phyloP scores from a whole-genome alignment of 2,797 vertebrate genomes.

The Aselliscus stoliczkanus region DNA sequence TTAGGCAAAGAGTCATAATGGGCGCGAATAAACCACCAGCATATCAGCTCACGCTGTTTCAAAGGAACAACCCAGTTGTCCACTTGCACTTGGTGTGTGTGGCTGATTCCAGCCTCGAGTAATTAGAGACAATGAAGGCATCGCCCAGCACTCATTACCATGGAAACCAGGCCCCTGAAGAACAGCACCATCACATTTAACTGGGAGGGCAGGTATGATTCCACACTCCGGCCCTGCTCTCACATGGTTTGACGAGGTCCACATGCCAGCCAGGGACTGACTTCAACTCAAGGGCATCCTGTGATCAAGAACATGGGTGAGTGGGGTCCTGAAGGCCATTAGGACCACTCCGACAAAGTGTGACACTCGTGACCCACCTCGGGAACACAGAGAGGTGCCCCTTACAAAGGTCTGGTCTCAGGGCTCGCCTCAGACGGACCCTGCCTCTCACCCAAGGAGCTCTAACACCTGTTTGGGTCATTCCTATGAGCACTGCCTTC shows the following conservation, averaged over 20 bases:
- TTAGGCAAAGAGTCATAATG: background rate
- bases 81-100: background rate
- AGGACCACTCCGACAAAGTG: too few species aligned
- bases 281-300: background rate
- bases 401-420: too few species aligned
- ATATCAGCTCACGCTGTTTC: background rate
- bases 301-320: fast-evolving
- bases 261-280: background rate
- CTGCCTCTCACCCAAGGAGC: background rate
- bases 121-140: constrained; percentile 49
- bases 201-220: background rate
- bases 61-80: constrained; percentile 16
- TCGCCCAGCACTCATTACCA: fast-evolving
- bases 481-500: fast-evolving
- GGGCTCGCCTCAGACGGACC: too few species aligned
- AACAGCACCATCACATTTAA: background rate
- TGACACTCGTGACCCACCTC: too few species aligned
- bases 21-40: background rate
- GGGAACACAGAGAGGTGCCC: too few species aligned
- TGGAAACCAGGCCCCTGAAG: background rate
- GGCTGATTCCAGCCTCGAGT: constrained; percentile 30
- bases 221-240: background rate
- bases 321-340: background rate
- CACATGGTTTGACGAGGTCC: fast-evolving
- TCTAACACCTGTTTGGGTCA: fast-evolving